Percentiles rank a stretch among this genome's conserved stretches.
These are phyloP conservation scores for Agrotis ipsilon DNA, from an alignment of 2,888 invertebrate species.

Conservation along the genomic window DNA sequence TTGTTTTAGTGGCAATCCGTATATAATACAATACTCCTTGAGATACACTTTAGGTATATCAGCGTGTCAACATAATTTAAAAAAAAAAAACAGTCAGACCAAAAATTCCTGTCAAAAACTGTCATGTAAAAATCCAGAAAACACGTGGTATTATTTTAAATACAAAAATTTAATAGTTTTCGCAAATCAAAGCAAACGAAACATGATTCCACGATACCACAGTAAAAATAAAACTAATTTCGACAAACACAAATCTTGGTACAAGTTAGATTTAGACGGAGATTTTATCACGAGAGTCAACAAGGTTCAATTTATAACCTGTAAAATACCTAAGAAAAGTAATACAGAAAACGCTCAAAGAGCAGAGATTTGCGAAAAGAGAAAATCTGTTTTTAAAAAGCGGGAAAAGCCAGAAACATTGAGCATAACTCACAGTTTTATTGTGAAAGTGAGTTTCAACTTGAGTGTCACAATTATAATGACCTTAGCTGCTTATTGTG, in stretches of 20 bases:
- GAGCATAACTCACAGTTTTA: slow-evolving; percentile 41
- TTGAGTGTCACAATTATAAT: slow-evolving; percentile 60
- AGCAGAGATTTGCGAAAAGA: not conserved
- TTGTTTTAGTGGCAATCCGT: too few relatives aligned
- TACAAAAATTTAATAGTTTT: too few relatives aligned
- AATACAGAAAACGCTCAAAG: not conserved
- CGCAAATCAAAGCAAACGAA: slow-evolving; percentile 3
- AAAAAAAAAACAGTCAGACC: too few relatives aligned
- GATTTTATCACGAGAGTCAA: slow-evolving; percentile 66
- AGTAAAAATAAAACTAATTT: slow-evolving; percentile 25
- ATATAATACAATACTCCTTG: too few relatives aligned
- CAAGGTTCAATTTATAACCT: not conserved
- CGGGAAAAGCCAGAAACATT: slow-evolving; percentile 43
- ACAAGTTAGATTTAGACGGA: slow-evolving; percentile 72
- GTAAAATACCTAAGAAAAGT: not conserved
- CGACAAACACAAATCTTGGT: slow-evolving; percentile 76
- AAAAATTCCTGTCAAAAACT: too few relatives aligned
- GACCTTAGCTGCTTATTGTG: slow-evolving; percentile 61
- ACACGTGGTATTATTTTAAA: too few relatives aligned
- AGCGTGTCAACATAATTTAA: too few relatives aligned
- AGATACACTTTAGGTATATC: too few relatives aligned
- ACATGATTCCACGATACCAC: slow-evolving; percentile 29
- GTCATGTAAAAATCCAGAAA: too few relatives aligned
- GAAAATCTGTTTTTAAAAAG: not conserved
- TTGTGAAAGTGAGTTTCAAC: slow-evolving; percentile 46